Percentiles rank a stretch among this genome's conserved stretches.
phyloP scores from a whole-genome alignment of 2,888 invertebrate species.

The Polydrusus cervinus region DNA sequence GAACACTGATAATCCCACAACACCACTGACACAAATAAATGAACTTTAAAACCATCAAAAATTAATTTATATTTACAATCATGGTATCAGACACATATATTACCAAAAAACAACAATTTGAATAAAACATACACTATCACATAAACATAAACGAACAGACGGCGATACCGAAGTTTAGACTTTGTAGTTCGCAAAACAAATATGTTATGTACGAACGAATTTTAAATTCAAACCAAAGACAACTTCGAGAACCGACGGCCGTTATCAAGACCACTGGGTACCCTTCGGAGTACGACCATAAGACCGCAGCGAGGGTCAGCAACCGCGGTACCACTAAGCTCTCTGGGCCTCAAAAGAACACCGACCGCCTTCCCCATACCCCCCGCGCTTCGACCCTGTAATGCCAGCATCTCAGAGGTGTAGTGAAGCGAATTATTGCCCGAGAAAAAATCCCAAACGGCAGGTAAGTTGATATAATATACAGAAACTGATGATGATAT shows the following conservation, averaged over 20 bases:
- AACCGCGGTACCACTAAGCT: slow-evolving; percentile 65
- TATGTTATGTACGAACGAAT: slow-evolving; percentile 2
- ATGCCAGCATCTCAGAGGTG: slow-evolving; percentile 51
- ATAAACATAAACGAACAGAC: neutral
- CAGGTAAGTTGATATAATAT: neutral
- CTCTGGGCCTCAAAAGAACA: slow-evolving; percentile 65
- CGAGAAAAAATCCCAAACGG: slow-evolving; percentile 5
- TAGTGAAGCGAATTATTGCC: slow-evolving; percentile 39
- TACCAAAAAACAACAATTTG: neutral
- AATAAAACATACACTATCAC: neutral
- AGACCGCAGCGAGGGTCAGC: slow-evolving; percentile 61
- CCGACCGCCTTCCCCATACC: slow-evolving; percentile 65
- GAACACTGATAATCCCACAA: neutral
- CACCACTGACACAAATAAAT: neutral
- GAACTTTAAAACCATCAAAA: neutral
- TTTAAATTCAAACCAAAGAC: slow-evolving; percentile 21
- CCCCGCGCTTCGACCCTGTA: slow-evolving; percentile 56
- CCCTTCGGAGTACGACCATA: slow-evolving; percentile 49
- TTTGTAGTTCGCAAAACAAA: slow-evolving; percentile 9
- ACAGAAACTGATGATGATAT: neutral
- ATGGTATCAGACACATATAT: neutral
- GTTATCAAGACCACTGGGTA: slow-evolving; percentile 50
- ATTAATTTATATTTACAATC: neutral
- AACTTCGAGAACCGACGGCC: slow-evolving; percentile 38
- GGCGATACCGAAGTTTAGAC: neutral